Base-by-base conservation (phyloP, 2,113 vertebrate species). In the Grantiella picta region DNA sequence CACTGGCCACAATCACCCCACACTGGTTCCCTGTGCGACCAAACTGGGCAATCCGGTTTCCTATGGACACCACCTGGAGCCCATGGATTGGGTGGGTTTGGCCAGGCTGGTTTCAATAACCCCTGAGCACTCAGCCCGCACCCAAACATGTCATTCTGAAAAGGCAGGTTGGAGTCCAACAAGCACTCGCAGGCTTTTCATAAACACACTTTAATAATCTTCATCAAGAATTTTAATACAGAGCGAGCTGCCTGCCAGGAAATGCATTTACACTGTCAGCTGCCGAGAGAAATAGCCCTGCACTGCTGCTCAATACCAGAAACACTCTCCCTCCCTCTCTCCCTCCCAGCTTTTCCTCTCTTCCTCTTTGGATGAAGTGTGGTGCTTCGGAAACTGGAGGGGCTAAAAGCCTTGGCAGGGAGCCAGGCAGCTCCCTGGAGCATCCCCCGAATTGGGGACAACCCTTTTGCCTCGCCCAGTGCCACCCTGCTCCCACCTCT, bases 201-300 rank as follows among this genome's bases (percentile, higher is more conserved):
- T 96, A 97, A 98, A 98, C 97, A 94, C 94, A 50, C 82, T 96
- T 88, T 94, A 76, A 90, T 95, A 96, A 97, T 85, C 84, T 95
- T 86, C 94, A 91, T 52, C 87, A 92, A 96, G 94, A 72, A 95
- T 92, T 98, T 96, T 95, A 96, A 96, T 96, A 95, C 96, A 87
- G 86, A 60, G 71, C 1, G 6, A 92, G 82, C 69, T 89, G 97
- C 77, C 60, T 96, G 95, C 96, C 96, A 97, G 95, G 75, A 96
- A 97, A 89, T 53, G 91, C 96, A 95, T 96, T 97, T 97, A 92
- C 71, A 66, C 91, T 88, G 89, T 91, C 94, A 95, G 94, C 93
- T 91, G 88, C 84, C 0, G 82, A 85, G 89, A 93, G 92, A 40
- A 86, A 82, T 7, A 23, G 88, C 92, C 24, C 94, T 10, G 49